Base-by-base conservation (phyloP, 2,888 invertebrate genomes). In the Macaria liturata region DNA sequence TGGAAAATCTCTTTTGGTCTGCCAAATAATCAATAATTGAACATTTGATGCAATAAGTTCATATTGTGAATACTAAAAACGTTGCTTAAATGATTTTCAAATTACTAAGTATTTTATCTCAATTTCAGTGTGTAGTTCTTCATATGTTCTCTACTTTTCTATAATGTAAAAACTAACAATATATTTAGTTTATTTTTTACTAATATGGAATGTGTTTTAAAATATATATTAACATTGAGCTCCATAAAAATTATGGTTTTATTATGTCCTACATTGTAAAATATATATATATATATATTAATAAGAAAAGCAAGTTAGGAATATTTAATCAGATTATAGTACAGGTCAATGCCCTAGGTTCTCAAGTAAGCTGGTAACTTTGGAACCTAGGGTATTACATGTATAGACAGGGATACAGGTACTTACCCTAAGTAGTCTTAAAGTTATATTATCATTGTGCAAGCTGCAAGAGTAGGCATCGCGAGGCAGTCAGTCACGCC, bases 171-270 rank as follows among this genome's bases (percentile, higher is more conserved):
- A 91, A 92, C 92, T 92, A 92, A 92, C 92, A 90, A 83, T 92
- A 91, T 86, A 91, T 90, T 91, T 90, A 91, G 86, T 91, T 92
- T 90, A 88, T 92, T 92, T 92, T 92, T 84, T 92, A 92, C 92
- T 92, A 92, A 92, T 91, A 88, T 86, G 91, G 91, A 86, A 92
- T 89, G 91, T 92, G 92, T 92, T 92, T 92, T 92, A 91, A 88
- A 89, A 90, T 92, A 92, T 92, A 92, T 92, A 92, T 92, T 92
- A 92, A 91, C 91, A 92, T 92, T 92, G 87, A 91, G 88, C 90
- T 92, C 92, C 86, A 86, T 83, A 84, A 6, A 67, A 71, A 90
- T 83, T 89, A 84, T 91, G 79, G 91, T 92, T 92, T 92, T 80
- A 90, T 86, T 91, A 44, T 57, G 50, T 62, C 76, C 73, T 79